Conservation (phyloP, 2,797 vertebrate genomes). For the Notamacropus eugenii region DNA sequence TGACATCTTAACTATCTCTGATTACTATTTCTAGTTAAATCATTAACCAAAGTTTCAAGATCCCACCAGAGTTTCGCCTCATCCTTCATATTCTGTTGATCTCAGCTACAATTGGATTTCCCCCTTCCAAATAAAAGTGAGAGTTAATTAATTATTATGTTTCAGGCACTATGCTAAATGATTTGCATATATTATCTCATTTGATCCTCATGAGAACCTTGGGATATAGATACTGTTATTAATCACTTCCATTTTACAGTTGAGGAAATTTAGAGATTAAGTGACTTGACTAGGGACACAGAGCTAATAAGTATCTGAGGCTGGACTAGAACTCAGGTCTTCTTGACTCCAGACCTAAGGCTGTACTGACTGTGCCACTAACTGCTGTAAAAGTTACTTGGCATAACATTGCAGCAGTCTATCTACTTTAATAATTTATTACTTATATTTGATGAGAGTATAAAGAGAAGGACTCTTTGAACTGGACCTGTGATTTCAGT, state of each 20-base stretch:
- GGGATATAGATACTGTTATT: background rate
- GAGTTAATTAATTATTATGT: background rate
- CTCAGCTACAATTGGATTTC: background rate
- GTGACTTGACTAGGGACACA: background rate
- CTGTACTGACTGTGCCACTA: background rate
- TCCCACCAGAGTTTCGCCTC: background rate
- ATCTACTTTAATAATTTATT: background rate
- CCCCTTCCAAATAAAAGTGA: background rate
- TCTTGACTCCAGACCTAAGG: background rate
- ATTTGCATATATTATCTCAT: background rate
- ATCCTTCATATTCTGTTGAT: background rate
- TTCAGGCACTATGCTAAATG: background rate
- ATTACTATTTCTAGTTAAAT: slow-evolving; percentile 12
- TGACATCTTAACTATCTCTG: background rate
- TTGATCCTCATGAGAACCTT: background rate
- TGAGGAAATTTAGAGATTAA: background rate
- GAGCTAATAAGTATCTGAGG: background rate
- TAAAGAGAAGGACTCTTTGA: background rate
- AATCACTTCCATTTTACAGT: background rate
- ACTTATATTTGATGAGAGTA: background rate
- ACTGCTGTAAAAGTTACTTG: background rate
- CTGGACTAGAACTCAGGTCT: background rate
- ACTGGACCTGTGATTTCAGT: background rate
- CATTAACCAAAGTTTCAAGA: slow-evolving; percentile 21
- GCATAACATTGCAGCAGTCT: background rate